Percentiles rank a stretch among this genome's conserved stretches.
Evolutionary conservation across 2,797 vertebrate species (phyloP).

Genomic region (Otus scops): DNA sequence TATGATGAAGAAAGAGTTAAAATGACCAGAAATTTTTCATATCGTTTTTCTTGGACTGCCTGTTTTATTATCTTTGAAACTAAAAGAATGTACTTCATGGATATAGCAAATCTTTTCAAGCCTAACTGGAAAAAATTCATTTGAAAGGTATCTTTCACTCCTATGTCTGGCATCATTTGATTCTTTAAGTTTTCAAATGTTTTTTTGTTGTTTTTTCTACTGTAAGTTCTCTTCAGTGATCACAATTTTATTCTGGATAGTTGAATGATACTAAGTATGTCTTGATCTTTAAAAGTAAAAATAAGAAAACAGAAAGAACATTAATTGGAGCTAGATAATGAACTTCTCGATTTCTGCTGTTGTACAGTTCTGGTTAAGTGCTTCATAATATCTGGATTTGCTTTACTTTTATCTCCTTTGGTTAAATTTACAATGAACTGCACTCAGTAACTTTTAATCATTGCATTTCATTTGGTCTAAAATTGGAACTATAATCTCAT

Average conservation of each 20-base stretch:
- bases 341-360: neutral
- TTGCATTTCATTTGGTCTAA: neutral
- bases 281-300: neutral
- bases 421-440: neutral
- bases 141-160: neutral
- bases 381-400: neutral
- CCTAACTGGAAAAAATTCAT: neutral
- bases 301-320: neutral
- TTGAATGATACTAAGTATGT: neutral
- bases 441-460: neutral
- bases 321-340: neutral
- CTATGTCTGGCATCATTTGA: neutral
- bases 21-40: neutral
- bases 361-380: neutral
- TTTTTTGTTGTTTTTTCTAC: neutral
- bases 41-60: neutral
- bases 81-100: neutral
- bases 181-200: neutral
- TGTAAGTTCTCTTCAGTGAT: neutral
- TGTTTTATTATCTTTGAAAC: neutral
- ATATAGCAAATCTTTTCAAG: neutral
- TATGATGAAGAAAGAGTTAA: neutral
- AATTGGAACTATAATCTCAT: neutral
- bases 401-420: neutral
- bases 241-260: neutral